Evolutionary conservation across 2,113 vertebrate genomes (phyloP).

Genomic region (Dasypus novemcinctus): DNA sequence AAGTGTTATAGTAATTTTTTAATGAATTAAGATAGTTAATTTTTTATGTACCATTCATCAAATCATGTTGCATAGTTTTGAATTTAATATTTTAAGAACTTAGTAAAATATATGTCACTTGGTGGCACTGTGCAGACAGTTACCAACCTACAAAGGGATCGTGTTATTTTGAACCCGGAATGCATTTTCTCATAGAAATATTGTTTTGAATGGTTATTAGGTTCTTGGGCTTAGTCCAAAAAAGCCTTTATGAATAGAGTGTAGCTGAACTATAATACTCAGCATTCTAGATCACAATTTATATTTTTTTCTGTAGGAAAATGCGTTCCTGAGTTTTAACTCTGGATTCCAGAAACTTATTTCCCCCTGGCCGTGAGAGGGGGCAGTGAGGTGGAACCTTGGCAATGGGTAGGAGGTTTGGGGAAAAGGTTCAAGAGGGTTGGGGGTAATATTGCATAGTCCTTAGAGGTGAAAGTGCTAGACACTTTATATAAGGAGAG

Average conservation of each 20-base stretch:
- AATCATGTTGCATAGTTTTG: not conserved
- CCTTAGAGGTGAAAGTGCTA: conserved; percentile 19
- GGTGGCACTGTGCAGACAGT: conserved; percentile 58
- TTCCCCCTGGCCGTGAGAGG: conserved; percentile 78
- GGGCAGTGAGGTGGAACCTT: conserved; percentile 75
- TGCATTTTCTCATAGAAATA: conserved; percentile 81
- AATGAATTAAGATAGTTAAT: not conserved
- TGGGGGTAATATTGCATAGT: conserved; percentile 60
- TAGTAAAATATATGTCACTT: conserved; percentile 2
- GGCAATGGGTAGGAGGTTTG: conserved; percentile 77
- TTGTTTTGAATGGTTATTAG: conserved; percentile 49
- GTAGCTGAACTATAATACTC: conserved; percentile 66
- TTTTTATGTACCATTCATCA: not conserved
- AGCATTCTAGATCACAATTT: conserved; percentile 80
- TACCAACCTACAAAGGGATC: conserved; percentile 60
- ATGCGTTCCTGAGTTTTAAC: conserved; percentile 81
- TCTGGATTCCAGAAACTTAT: conserved; percentile 80
- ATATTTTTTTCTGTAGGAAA: conserved; percentile 81
- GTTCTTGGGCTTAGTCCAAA: conserved; percentile 64
- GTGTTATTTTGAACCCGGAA: conserved; percentile 69
- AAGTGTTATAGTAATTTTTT: conserved; percentile 77
- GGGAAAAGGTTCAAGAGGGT: conserved; percentile 60
- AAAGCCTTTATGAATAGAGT: conserved; percentile 72
- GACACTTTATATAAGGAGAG: not conserved
- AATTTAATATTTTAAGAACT: conserved; percentile 18